Evolutionary conservation across 2,797 vertebrate species (phyloP), one percentile per base, ranked within the genome.

Genomic region (Sebastes aleutianus): DNA sequence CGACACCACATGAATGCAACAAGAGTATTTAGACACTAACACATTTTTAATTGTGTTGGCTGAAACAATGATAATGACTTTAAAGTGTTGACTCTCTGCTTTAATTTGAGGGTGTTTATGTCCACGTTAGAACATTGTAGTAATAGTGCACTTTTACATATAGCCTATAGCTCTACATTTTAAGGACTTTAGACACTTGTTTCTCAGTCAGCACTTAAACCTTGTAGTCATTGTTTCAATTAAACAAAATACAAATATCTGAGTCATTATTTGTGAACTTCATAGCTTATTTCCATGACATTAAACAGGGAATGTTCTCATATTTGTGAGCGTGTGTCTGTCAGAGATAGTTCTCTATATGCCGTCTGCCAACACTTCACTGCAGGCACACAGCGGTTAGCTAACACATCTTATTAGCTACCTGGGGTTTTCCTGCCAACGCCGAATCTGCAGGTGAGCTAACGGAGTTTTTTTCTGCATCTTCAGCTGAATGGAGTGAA

Each of bases 401-500:
- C 54, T 34, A 62, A 76, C 75, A 36, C 66, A 43, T 62, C 59
- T 69, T 22, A 64, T 83, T 39, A 76, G 74, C 47, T 78, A 50
- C 79, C 64, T 16, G 80, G 4, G 54, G 76, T 64, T 85, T 78
- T 78, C 62, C 67, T 66, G 34, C 31, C 70, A 66, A 75, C 70
- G 36, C 59, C 67, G 63, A 8, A 70, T 61, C 82, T 70, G 84
- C 71, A 79, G 80, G 66, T 79, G 78, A 57, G 20, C 62, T 13
- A 20, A 62, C 34, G 20, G 31, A 24, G 62, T 16, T 26, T 53
- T 74, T 53, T 77, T 63, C 62, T 79, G 47, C 65, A 36, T 79
- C 71, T 83, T 66, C 68, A 77, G 79, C 80, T 73, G 78, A 87
- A 78, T 1, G 34, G 18, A 63, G 39, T 82, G 89, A 90, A 87